Evolutionary conservation across 2,113 vertebrate species (phyloP).

Genomic region (Malurus alboscapulatus): DNA sequence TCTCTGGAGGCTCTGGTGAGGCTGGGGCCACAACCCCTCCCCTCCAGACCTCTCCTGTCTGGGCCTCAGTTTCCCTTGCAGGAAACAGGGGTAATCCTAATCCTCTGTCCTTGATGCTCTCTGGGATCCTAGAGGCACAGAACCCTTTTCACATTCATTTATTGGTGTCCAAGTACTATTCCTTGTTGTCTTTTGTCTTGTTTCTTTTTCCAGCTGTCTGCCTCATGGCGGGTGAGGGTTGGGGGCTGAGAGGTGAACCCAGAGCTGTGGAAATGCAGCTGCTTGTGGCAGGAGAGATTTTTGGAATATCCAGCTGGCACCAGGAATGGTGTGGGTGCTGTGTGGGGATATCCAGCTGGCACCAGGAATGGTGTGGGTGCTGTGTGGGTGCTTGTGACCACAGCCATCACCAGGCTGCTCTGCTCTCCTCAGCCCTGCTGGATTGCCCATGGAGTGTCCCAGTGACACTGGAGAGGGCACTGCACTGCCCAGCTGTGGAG

Average conservation of each 20-base stretch:
- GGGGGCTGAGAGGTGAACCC: neutral
- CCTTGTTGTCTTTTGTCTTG: neutral
- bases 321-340: neutral
- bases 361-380: neutral
- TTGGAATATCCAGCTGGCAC: neutral
- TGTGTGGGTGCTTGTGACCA: neutral
- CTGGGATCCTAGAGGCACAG: neutral
- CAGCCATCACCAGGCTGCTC: neutral
- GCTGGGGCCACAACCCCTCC: rapidly evolving
- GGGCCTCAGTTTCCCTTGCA: neutral
- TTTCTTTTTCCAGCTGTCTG: neutral
- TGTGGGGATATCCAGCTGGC: too few species aligned
- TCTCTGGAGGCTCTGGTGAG: neutral
- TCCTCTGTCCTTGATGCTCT: neutral
- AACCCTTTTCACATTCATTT: neutral
- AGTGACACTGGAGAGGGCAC: neutral
- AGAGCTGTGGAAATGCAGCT: neutral
- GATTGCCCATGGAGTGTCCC: rapidly evolving
- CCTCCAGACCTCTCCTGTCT: neutral
- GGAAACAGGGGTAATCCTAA: neutral
- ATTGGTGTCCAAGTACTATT: neutral
- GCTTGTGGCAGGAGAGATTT: neutral
- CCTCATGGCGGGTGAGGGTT: neutral
- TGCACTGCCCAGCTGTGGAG: neutral
- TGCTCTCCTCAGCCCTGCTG: neutral